These are phyloP conservation scores for Zapus hudsonius DNA, from an alignment of 2,113 vertebrate species.

Conservation along the genomic window DNA sequence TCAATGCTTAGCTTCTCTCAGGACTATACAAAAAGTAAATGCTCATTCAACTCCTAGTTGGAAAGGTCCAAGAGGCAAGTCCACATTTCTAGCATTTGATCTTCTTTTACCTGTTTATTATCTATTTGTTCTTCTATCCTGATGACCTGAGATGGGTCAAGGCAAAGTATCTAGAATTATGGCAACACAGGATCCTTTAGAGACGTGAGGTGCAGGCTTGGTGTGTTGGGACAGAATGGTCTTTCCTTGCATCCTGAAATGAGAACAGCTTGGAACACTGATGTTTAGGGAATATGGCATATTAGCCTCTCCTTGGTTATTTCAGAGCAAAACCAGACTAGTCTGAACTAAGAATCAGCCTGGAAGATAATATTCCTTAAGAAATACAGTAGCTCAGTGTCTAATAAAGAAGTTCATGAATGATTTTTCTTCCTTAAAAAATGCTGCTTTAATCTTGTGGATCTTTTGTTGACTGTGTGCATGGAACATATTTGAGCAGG, in stretches of 20 bases:
- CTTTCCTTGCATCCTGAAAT: conserved; percentile 19
- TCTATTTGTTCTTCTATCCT: too few species aligned
- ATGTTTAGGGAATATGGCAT: neutral
- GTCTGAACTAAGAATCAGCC: conserved; percentile 24
- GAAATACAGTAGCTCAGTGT: conserved; percentile 6
- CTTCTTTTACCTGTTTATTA: neutral
- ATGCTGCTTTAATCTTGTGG: conserved; percentile 2
- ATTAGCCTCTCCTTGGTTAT: neutral
- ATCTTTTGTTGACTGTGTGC: neutral
- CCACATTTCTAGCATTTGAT: neutral
- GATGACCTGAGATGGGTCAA: neutral
- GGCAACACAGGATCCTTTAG: neutral
- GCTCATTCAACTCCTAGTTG: conserved; percentile 20
- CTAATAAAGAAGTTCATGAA: conserved; percentile 9
- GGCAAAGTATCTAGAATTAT: neutral
- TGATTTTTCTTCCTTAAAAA: conserved; percentile 42
- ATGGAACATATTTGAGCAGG: neutral
- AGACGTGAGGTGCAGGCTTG: neutral
- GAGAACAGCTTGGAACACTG: neutral
- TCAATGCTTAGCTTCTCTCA: neutral
- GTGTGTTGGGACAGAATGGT: neutral
- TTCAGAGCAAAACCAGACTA: conserved; percentile 39
- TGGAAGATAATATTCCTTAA: conserved; percentile 17
- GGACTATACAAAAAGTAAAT: conserved; percentile 26
- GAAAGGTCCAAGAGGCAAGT: neutral